phyloP scores from a whole-genome alignment of 2,888 invertebrate species.

The Drosophila crucigera region DNA sequence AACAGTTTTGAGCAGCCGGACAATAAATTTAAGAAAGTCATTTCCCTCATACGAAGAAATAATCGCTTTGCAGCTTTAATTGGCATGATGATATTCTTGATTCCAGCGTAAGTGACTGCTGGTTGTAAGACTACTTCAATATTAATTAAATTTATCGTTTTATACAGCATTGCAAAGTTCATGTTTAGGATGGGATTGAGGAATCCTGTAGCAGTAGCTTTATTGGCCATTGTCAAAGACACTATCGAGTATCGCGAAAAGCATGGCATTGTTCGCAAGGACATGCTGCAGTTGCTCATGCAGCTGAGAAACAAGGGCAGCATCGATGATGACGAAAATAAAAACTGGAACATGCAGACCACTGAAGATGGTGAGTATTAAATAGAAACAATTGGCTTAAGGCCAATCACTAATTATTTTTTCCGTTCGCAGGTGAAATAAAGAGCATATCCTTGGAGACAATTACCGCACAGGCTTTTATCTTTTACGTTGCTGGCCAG shows the following conservation, averaged over 20 bases:
- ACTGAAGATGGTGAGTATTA: constrained; percentile 55
- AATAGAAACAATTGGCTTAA: background rate
- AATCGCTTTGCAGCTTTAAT: constrained; percentile 41
- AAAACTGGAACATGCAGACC: constrained; percentile 64
- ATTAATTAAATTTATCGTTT: background rate
- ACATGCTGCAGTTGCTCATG: constrained; percentile 85
- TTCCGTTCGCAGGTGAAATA: constrained; percentile 43
- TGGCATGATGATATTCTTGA: constrained; percentile 68
- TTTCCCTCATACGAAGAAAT: constrained; percentile 38
- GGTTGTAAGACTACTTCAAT: background rate
- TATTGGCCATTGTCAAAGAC: constrained; percentile 83
- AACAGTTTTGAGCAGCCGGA: constrained; percentile 82
- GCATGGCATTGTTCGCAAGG: constrained; percentile 84
- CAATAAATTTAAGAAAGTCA: constrained; percentile 79
- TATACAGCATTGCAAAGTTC: constrained; percentile 55
- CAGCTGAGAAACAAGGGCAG: constrained; percentile 84
- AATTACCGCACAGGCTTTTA: constrained; percentile 83
- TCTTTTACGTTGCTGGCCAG: constrained; percentile 85
- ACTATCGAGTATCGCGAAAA: constrained; percentile 85
- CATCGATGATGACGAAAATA: constrained; percentile 71
- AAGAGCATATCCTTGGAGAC: constrained; percentile 77
- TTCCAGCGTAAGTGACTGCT: constrained; percentile 73
- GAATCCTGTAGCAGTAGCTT: constrained; percentile 75
- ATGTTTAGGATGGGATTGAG: constrained; percentile 63
- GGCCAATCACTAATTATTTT: background rate